Evolutionary conservation across 2,113 vertebrate genomes (phyloP), one percentile per base, ranked within the genome.

Genomic region (Nanorana parkeri): DNA sequence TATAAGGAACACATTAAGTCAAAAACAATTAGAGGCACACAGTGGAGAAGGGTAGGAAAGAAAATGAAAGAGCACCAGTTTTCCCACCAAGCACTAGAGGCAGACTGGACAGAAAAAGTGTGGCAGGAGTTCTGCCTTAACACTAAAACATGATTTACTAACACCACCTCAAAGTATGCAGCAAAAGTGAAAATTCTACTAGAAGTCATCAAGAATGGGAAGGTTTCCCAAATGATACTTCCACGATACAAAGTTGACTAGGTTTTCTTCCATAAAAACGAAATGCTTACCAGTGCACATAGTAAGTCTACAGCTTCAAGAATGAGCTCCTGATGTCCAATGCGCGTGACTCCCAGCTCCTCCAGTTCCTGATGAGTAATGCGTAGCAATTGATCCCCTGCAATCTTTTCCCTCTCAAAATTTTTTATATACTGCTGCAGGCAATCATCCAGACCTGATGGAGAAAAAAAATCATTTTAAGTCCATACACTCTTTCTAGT

Each of bases 291-390:
- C 96, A 99, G 91, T 83, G 97, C 97, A 0, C 97, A 99, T 51
- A 99, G 94, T 84, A 99, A 88, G 90, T 99, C 97, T 26, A 99
- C 97, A 5, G 97, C 97, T 91, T 99, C 97, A 88, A 99, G 91
- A 76, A 99, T 98, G 82, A 99, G 95, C 78, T 99, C 97, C 90
- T 99, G 97, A 88, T 99, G 97, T 68, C 97, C 97, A 71, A 99
- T 99, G 60, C 97, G 94, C 77, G 96, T 96, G 54, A 99, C 97
- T 21, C 97, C 97, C 78, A 99, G 93, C 87, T 99, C 97, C 88
- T 99, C 97, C 76, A 99, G 93, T 86, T 99, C 97, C 68, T 96
- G 97, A 85, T 99, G 97, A 86, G 97, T 98, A 84, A 99, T 98
- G 61, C 97, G 95, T 61, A 99, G 93, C 84, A 99, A 91, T 82